Evolutionary conservation across 2,797 vertebrate genomes (phyloP).

Genomic region (Smutsia gigantea): DNA sequence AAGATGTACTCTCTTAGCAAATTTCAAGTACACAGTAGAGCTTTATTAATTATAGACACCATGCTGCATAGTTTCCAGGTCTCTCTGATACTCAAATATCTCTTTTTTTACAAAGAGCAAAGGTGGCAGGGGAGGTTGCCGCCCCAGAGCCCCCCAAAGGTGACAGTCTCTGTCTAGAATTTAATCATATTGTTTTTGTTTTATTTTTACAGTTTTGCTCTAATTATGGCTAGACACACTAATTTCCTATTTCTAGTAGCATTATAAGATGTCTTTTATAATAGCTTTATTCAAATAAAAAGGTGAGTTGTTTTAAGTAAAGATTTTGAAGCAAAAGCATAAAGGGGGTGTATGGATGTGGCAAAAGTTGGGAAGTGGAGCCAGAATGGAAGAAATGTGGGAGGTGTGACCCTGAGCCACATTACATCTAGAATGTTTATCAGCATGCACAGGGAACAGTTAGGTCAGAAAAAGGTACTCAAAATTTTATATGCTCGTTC

Average conservation of each 20-base stretch:
- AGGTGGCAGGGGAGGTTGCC: not conserved
- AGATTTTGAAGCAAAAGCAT: not conserved
- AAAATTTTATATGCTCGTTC: rapidly evolving
- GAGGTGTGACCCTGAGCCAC: not conserved
- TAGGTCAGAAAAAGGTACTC: not conserved
- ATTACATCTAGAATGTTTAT: too few relatives aligned
- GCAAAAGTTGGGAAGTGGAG: not conserved
- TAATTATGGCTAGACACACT: not conserved
- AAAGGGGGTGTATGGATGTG: not conserved
- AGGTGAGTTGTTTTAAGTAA: not conserved
- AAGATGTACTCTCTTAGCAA: not conserved
- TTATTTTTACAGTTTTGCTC: not conserved
- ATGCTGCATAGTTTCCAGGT: rapidly evolving
- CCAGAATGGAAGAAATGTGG: too few relatives aligned
- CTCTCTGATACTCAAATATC: not conserved
- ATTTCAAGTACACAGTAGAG: not conserved
- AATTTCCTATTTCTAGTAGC: not conserved
- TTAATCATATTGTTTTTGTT: not conserved
- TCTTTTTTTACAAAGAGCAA: not conserved
- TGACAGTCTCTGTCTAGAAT: not conserved
- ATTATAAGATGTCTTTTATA: not conserved
- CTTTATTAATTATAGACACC: not conserved
- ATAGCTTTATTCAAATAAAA: not conserved
- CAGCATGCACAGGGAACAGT: not conserved
- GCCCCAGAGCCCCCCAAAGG: not conserved